Conservation (phyloP, 2,797 vertebrate species). For the Gobionotothen gibberifrons region DNA sequence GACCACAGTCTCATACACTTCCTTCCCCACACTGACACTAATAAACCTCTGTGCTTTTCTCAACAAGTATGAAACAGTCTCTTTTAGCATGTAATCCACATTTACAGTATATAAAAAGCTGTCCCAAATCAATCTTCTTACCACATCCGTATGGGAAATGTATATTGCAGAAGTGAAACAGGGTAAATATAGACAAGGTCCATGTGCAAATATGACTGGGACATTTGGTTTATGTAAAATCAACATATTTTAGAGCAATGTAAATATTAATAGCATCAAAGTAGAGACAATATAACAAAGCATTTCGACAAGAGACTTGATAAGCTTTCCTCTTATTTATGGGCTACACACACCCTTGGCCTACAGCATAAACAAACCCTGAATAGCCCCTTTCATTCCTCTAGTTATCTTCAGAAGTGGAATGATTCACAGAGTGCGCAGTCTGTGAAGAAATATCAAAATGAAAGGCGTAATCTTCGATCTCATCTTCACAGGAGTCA, state of each 20-base stretch:
- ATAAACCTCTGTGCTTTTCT: conserved; percentile 45
- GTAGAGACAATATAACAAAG: conserved; percentile 28
- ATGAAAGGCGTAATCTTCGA: conserved; percentile 54
- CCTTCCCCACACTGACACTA: conserved; percentile 67
- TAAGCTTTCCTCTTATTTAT: conserved; percentile 59
- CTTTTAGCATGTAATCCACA: conserved; percentile 59
- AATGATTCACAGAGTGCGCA: conserved; percentile 54
- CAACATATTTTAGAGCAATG: conserved; percentile 14
- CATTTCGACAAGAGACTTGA: conserved; percentile 43
- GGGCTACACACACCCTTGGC: conserved; percentile 54
- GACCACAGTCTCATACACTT: conserved; percentile 59
- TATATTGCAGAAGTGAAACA: conserved; percentile 34
- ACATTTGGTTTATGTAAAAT: conserved; percentile 34
- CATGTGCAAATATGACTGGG: neutral
- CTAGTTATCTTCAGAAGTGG: conserved; percentile 60
- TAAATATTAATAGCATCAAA: conserved; percentile 40
- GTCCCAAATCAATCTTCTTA: conserved; percentile 47
- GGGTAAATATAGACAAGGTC: conserved; percentile 37
- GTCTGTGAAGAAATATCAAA: conserved; percentile 41
- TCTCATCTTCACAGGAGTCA: conserved; percentile 53
- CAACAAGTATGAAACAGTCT: conserved; percentile 41
- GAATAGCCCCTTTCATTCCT: conserved; percentile 68
- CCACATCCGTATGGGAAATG: conserved; percentile 49
- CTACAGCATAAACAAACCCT: conserved; percentile 76
- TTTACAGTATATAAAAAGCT: conserved; percentile 53